Evolutionary conservation across 37 sponge, comb jelly and placozoan species (phyloP).

Genomic region (Diacarnus erythraeanus): DNA sequence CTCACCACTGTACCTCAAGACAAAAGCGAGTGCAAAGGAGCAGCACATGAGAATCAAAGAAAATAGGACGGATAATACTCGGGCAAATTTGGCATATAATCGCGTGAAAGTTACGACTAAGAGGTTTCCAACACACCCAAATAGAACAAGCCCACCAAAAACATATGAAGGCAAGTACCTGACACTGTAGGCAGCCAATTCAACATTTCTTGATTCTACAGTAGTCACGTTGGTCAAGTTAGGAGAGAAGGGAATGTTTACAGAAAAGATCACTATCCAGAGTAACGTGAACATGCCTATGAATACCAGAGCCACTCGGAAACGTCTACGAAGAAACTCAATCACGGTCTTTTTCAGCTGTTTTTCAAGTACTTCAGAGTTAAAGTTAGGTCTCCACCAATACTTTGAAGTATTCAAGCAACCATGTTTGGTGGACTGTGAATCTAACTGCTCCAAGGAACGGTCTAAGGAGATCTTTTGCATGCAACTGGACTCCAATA

Average conservation of each 20-base stretch:
- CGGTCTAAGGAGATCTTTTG: constrained; percentile 7
- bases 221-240: not conserved
- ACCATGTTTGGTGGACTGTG: not conserved
- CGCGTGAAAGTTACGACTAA: constrained; percentile 40
- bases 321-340: constrained; percentile 67
- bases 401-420: constrained; percentile 6
- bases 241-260: constrained; percentile 39
- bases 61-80: constrained; percentile 44
- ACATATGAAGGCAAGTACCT: constrained; percentile 46
- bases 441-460: not conserved
- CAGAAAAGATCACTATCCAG: constrained; percentile 78
- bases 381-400: constrained; percentile 71
- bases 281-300: constrained; percentile 63
- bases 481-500: not conserved
- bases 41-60: constrained; percentile 42
- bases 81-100: constrained; percentile 37
- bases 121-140: constrained; percentile 18
- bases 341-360: constrained; percentile 60
- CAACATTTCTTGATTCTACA: not conserved
- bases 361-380: constrained; percentile 55
- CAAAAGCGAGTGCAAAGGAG: constrained; percentile 39
- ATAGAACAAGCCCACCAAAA: constrained; percentile 34
- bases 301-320: constrained; percentile 47
- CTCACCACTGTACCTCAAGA: not conserved
- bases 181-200: constrained; percentile 34